Evolutionary conservation across 2,113 vertebrate genomes (phyloP).

Genomic region (Neodontobutis hainanensis): DNA sequence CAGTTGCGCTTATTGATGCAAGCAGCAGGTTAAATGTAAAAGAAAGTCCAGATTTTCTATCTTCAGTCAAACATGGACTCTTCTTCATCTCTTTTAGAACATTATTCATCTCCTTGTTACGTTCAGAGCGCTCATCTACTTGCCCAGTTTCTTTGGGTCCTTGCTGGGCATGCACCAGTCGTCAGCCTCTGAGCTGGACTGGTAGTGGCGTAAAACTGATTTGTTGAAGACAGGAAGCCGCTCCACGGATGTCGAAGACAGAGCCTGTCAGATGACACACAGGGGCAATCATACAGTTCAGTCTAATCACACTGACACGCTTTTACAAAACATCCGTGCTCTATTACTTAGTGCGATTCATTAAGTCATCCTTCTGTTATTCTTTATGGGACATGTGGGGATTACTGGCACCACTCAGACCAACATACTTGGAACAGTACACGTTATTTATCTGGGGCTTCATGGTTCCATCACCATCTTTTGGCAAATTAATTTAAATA

Average conservation of each 20-base stretch:
- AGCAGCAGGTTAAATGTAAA: neutral
- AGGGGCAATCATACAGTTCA: constrained; percentile 5
- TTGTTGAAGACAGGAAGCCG: constrained; percentile 98
- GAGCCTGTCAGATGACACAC: constrained; percentile 77
- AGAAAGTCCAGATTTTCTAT: too few relatives aligned
- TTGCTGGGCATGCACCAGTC: constrained; percentile 97
- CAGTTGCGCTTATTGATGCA: constrained; percentile 1
- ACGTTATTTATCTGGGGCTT: neutral
- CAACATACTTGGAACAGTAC: neutral
- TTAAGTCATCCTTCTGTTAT: neutral
- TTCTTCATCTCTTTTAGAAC: neutral
- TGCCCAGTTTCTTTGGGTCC: constrained; percentile 86
- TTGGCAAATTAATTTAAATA: too few relatives aligned
- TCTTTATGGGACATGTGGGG: neutral
- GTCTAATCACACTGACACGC: neutral
- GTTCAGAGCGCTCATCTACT: constrained; percentile 68
- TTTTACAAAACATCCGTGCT: neutral
- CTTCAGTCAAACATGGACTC: neutral
- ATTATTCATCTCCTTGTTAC: neutral
- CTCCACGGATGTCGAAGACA: constrained; percentile 94
- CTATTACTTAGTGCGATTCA: too few relatives aligned
- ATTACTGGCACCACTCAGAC: neutral
- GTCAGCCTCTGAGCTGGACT: constrained; percentile 85
- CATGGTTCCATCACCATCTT: too few relatives aligned
- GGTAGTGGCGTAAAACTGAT: constrained; percentile 92